phyloP scores from a whole-genome alignment of 64 coral and sea anemone species.

The Dendronephthya gigantea region DNA sequence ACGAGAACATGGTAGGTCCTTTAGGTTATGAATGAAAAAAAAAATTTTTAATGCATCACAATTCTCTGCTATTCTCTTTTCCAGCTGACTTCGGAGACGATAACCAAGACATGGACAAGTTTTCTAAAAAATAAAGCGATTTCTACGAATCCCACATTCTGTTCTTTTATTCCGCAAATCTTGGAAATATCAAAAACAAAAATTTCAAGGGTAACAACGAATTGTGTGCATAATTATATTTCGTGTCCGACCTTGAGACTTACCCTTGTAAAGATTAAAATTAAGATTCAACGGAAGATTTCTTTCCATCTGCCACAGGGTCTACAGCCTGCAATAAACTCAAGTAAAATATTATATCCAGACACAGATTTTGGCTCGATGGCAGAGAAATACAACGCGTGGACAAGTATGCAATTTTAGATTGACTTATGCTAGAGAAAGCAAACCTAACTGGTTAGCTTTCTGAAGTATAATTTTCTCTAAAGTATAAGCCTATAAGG shows the following conservation, averaged over 20 bases:
- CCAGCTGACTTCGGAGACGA: background rate
- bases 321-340: background rate
- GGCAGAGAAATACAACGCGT: background rate
- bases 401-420: background rate
- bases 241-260: too few relatives aligned
- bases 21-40: too few relatives aligned
- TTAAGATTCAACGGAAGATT: background rate
- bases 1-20: background rate
- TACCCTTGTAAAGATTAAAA: background rate
- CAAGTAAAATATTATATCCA: background rate
- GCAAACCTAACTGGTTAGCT: too few relatives aligned
- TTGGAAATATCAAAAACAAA: background rate
- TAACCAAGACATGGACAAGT: background rate
- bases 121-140: background rate
- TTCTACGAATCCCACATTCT: background rate
- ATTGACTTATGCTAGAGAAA: too few relatives aligned
- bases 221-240: background rate
- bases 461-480: too few relatives aligned
- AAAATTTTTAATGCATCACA: background rate
- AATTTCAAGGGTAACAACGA: background rate
- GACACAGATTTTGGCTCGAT: background rate
- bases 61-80: background rate
- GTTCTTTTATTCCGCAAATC: background rate
- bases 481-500: too few relatives aligned
- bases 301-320: background rate